Base-by-base conservation (phyloP, 2,888 invertebrate genomes). In the Dasysyrphus albostriatus region DNA sequence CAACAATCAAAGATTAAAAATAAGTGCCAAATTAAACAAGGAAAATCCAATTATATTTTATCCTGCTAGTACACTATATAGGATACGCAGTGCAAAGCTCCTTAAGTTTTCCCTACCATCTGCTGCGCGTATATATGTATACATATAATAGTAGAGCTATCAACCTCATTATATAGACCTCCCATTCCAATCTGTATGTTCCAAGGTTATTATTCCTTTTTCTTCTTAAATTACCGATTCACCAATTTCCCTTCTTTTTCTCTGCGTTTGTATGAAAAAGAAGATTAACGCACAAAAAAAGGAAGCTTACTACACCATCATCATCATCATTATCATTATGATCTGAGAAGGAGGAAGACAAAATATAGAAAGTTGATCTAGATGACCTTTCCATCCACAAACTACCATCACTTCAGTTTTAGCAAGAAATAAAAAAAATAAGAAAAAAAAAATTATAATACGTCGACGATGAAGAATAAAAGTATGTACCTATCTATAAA, bases 311-410 rank as follows among this genome's bases (percentile, higher is more conserved):
- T n/a, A n/a, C 32, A 34, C 19, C 37, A 73, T 29, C 16, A 39
- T 8, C 58, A 37, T 6, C 59, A 37, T 8, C 54, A 29, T 16
- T 34, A 58, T 58, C 34, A 24, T 42, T 24, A 32, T 14, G 29
- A 54, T 54, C 29, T 42, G 14, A 54, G 24, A 42, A 42, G 61
- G 24, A 63, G 16, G 10, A 65, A 51, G 59, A 19, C 8, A 73
- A 54, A 24, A 29, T 79, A 70, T 80, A 75, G 77, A 85, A 85
- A 85, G 85, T 82, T 85, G 82, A 82, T 85, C 85, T 74, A 82
- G 85, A 85, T 85, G 85, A 85, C 85, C 85, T 85, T 85, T 85
- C 74, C 73, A 69, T 74, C 37, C 10, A 73, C 72, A 51, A 69
- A 61, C 69, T 70, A 76, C 75, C 59, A 76, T 44, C 59, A 76